Base-by-base conservation (phyloP, 1,140 invertebrate genomes). In the Aphidius gifuensis region DNA sequence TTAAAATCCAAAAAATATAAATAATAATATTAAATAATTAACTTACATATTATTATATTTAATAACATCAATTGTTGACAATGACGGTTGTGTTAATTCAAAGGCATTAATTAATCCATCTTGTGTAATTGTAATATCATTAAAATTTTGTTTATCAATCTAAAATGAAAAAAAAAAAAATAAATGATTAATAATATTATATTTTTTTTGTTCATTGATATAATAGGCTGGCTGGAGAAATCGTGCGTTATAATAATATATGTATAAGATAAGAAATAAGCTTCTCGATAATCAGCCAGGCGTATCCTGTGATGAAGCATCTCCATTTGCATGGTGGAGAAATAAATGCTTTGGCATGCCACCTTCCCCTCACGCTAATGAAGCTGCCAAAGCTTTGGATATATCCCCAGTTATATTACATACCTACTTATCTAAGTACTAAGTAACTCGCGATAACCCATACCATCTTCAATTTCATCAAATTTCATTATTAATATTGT, bases 1-100 rank as follows among this genome's bases (percentile, higher is more conserved):
- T 23, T 9, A 44, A 66, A 6, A 9, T 5, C 32, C 32, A 9
- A n/a, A 4, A n/a, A 38, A 46, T 42, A 49, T 9, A 9, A 40
- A 32, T 21, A 9, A 9, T 5, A 59, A 21, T 47, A 40, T 42
- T 58, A 7, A 21, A 21, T 60, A 40, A 44, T 60, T 58, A 23
- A 69, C 73, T 73, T 74, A 87, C 86, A 88, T 88, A 68, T 71
- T 81, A 57, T 85, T 79, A 69, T 90, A 91, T 74, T 85, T 88
- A 11, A 72, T 50, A 49, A 82, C 83, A 68, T 92, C 88, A 7
- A 79, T 71, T 7, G 64, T 68, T 4, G 84, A 83, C 9, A 92
- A 81, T 5, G 89, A 91, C 0, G 90, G 88, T 57, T 83, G 84
- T 9, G 87, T 90, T 58, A 85, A 84, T 9, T 70, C 68, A 2